These are phyloP conservation scores for Phoxinus dragarum DNA, from an alignment of 2,797 vertebrate species.

Conservation along the genomic window DNA sequence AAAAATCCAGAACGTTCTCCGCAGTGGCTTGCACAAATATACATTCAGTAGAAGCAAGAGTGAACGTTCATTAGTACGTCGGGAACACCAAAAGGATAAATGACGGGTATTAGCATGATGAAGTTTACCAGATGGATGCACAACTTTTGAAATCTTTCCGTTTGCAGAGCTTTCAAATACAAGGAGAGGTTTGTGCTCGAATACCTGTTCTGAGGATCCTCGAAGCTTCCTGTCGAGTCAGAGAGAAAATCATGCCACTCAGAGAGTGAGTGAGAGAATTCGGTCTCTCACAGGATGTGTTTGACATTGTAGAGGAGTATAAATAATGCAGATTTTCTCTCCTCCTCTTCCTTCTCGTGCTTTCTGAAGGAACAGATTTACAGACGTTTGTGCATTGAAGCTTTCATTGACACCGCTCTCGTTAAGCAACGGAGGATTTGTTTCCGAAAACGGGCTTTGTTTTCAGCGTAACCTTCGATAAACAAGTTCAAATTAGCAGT, in stretches of 20 bases:
- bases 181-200: conserved; percentile 3
- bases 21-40: background rate
- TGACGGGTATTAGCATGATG: background rate
- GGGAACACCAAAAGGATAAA: conserved; percentile 15
- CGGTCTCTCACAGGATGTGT: conserved; percentile 41
- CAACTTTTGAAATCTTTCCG: background rate
- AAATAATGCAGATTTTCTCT: conserved; percentile 59
- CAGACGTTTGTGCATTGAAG: conserved; percentile 45
- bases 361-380: conserved; percentile 54
- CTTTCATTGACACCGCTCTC: conserved; percentile 32
- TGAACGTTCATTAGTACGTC: background rate
- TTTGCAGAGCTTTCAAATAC: background rate
- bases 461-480: conserved; percentile 24
- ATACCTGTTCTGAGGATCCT: background rate
- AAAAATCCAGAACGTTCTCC: background rate
- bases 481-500: conserved; percentile 38
- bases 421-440: conserved; percentile 16
- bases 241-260: conserved; percentile 8
- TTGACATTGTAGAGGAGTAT: conserved; percentile 53
- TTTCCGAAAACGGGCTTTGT: conserved; percentile 17
- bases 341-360: conserved; percentile 46
- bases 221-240: conserved; percentile 27
- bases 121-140: background rate
- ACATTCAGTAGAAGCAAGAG: background rate
- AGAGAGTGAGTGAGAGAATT: conserved; percentile 37